These are phyloP conservation scores for Bombyx huttoni DNA, from an alignment of 2,888 invertebrate genomes.

Conservation along the genomic window DNA sequence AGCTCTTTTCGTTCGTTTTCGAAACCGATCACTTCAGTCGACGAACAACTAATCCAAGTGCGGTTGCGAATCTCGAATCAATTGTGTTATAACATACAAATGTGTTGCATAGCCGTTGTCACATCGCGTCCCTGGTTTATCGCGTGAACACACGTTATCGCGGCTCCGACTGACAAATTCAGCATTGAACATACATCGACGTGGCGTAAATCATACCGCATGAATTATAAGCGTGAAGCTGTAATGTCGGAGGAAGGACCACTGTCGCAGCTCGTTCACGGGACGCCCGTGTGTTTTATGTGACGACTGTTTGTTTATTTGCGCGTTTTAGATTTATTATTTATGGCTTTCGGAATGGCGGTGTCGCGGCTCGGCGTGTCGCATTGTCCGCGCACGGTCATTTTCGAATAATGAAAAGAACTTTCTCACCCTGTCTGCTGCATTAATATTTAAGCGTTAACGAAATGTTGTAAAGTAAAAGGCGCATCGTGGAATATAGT, in stretches of 20 bases:
- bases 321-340: neutral
- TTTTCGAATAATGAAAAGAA: too few species aligned
- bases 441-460: too few species aligned
- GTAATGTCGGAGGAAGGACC: neutral
- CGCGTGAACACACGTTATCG: constrained; percentile 55
- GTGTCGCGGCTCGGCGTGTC: neutral
- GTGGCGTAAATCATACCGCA: constrained; percentile 43
- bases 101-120: neutral
- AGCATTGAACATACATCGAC: constrained; percentile 63
- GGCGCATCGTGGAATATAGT: too few species aligned
- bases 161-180: constrained; percentile 49
- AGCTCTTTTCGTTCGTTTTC: too few species aligned
- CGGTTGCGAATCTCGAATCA: neutral
- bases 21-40: neutral
- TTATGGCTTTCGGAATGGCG: neutral
- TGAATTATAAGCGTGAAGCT: constrained; percentile 1
- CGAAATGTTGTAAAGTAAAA: too few species aligned
- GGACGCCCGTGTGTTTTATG: neutral
- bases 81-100: neutral
- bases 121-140: constrained; percentile 19
- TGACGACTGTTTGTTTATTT: neutral
- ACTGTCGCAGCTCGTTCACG: neutral
- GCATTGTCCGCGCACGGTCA: too few species aligned
- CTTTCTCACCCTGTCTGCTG: too few species aligned
- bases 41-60: neutral